Percentiles rank a stretch among this genome's conserved stretches.
phyloP scores from a whole-genome alignment of 2,888 invertebrate species.

The Drosophila nr. medialis region DNA sequence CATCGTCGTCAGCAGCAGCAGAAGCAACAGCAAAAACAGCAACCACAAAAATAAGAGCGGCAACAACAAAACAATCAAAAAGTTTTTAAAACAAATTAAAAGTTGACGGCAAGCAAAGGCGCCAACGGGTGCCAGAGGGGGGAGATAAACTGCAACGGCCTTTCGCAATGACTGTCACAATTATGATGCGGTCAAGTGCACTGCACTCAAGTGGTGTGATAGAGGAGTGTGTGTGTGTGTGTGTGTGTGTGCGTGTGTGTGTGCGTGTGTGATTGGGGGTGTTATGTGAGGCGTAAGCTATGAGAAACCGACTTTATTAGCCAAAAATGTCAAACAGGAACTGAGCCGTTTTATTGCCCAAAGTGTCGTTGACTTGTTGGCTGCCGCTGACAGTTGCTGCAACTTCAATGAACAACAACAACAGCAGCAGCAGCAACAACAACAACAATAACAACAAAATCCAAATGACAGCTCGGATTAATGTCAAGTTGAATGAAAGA shows the following conservation, averaged over 20 bases:
- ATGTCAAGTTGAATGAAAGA: slow-evolving; percentile 43
- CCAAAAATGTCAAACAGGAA: slow-evolving; percentile 52
- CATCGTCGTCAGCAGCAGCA: background rate
- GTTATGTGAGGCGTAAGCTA: background rate
- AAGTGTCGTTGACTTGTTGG: slow-evolving; percentile 52
- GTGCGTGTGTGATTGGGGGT: background rate
- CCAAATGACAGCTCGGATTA: slow-evolving; percentile 32
- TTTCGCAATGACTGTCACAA: slow-evolving; percentile 58
- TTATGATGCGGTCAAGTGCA: slow-evolving; percentile 77
- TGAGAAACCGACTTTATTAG: slow-evolving; percentile 48
- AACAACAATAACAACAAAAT: slow-evolving; percentile 18
- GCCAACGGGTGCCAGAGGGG: background rate
- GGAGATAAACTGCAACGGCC: slow-evolving; percentile 53
- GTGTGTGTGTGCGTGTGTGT: background rate
- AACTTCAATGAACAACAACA: slow-evolving; percentile 16
- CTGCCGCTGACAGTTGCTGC: slow-evolving; percentile 5
- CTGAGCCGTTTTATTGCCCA: slow-evolving; percentile 34
- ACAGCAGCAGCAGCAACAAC: background rate
- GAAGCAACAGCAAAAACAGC: slow-evolving; percentile 18
- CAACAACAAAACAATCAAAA: slow-evolving; percentile 73
- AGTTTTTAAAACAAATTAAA: slow-evolving; percentile 81
- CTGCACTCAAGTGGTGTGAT: slow-evolving; percentile 47
- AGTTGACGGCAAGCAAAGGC: slow-evolving; percentile 62
- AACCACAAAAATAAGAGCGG: slow-evolving; percentile 28
- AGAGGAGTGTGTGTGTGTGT: background rate